Conservation (phyloP, 2,888 invertebrate genomes). For the Pyrochroa serraticornis region DNA sequence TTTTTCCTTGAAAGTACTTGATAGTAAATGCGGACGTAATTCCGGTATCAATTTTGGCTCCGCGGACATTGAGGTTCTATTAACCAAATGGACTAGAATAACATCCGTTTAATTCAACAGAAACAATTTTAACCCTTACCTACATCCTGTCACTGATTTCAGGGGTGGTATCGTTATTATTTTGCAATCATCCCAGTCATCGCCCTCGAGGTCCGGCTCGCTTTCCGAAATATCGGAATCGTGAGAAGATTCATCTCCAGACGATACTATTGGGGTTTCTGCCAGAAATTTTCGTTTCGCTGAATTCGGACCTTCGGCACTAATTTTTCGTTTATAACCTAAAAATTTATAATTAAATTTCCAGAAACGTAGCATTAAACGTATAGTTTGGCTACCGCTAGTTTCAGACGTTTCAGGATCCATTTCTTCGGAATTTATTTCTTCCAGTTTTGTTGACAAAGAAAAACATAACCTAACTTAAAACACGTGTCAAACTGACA, state of each 20-base stretch:
- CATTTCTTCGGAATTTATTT: too few species aligned
- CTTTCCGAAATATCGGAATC: conserved; percentile 38
- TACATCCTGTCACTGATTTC: conserved; percentile 36
- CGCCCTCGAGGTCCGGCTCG: conserved; percentile 51
- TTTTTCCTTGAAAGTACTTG: conserved; percentile 35
- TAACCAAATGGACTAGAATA: conserved; percentile 50
- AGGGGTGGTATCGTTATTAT: conserved; percentile 20
- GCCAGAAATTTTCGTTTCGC: too few species aligned
- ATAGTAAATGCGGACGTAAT: conserved; percentile 32
- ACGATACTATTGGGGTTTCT: too few species aligned
- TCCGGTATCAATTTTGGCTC: conserved; percentile 38
- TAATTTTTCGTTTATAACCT: background rate
- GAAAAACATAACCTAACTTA: too few species aligned
- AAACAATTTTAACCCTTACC: conserved; percentile 4
- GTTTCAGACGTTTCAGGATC: too few species aligned
- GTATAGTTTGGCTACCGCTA: too few species aligned
- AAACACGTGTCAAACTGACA: too few species aligned
- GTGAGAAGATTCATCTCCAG: too few species aligned
- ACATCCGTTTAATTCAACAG: conserved; percentile 32
- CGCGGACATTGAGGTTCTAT: conserved; percentile 35
- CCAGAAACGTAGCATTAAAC: too few species aligned
- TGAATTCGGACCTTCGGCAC: too few species aligned
- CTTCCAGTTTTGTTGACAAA: too few species aligned
- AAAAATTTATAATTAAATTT: too few species aligned
- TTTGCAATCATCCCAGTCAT: conserved; percentile 51